A percentile compares a stretch with the other conserved stretches of the same genome.
These are phyloP conservation scores for Ptychadena robeensis DNA, from an alignment of 2,797 vertebrate genomes.

Conservation along the genomic window DNA sequence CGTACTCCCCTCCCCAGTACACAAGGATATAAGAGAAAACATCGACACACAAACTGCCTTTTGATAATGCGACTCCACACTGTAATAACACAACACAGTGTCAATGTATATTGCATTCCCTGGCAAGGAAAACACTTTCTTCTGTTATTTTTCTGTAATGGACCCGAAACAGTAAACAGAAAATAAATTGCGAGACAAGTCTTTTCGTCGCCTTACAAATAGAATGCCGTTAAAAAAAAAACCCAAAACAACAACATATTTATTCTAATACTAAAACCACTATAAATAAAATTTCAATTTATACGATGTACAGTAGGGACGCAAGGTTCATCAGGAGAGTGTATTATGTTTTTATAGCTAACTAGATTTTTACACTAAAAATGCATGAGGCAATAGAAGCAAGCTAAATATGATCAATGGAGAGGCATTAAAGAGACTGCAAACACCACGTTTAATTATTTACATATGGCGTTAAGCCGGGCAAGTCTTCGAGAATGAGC, in stretches of 20 bases:
- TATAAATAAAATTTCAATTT: constrained; percentile 55
- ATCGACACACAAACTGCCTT: background rate
- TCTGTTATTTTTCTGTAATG: constrained; percentile 24
- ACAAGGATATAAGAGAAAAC: background rate
- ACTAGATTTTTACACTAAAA: constrained; percentile 59
- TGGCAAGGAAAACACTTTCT: background rate
- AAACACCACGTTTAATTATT: constrained; percentile 55
- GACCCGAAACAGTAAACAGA: constrained; percentile 8
- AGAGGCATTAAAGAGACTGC: constrained; percentile 49
- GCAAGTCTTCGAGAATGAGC: constrained; percentile 18
- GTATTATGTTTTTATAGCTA: constrained; percentile 52
- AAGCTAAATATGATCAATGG: constrained; percentile 60
- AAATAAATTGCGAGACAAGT: constrained; percentile 44
- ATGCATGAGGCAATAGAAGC: constrained; percentile 53
- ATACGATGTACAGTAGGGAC: constrained; percentile 27
- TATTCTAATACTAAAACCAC: constrained; percentile 48
- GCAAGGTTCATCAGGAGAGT: constrained; percentile 54
- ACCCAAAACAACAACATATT: constrained; percentile 12
- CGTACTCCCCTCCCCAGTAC: background rate
- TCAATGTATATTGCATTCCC: constrained; percentile 13
- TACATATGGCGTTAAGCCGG: constrained; percentile 43
- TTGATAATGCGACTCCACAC: background rate
- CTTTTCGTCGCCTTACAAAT: constrained; percentile 42
- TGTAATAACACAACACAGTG: background rate
- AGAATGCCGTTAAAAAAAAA: constrained; percentile 31